Base-by-base conservation (phyloP, 2,888 invertebrate genomes). In the Sturmia bella region DNA sequence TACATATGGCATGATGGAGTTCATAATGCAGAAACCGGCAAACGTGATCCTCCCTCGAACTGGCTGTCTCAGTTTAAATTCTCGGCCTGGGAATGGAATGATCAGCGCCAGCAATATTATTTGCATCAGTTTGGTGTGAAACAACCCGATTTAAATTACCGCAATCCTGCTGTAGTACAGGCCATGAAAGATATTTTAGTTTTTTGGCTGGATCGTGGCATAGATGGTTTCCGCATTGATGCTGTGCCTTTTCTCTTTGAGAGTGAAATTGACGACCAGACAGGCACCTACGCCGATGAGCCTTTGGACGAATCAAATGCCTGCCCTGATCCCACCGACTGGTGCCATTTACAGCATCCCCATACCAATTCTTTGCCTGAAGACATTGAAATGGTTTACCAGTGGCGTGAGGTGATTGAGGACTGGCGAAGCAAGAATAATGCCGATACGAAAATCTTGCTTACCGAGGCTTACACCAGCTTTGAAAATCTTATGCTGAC, bases 151-250 rank as follows among this genome's bases (percentile, higher is more conserved):
- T 90, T 95, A 7, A 95, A 95, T 87, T 94, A 92, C 85, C 91
- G 93, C 11, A 93, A 92, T 86, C 87, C 91, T 85, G 0, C 59
- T 9, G 88, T 95, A 12, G 90, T 91, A 0, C 85, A 88, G 1
- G 92, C 92, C 81, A 92, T 93, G 91, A 92, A 92, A 85, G 91
- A 93, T 21, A 93, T 95, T 1, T 90, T 97, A 37, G 92, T 92
- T 84, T 95, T 94, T 87, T 97, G 96, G 96, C 88, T 97, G 52
- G 43, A 59, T 43, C 41, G 24, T 24, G 93, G 93, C 52, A 93
- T 94, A 86, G 97, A 97, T 1, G 97, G 97, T 0, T 95, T 96
- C 87, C 93, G 96, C 59, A 91, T 96, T 1, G 94, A 94, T 85
- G 94, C 94, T 0, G 90, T 94, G 0, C 93, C 94, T 5, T 88